Conservation (phyloP, 1,140 invertebrate species). For the Formica selysi region DNA sequence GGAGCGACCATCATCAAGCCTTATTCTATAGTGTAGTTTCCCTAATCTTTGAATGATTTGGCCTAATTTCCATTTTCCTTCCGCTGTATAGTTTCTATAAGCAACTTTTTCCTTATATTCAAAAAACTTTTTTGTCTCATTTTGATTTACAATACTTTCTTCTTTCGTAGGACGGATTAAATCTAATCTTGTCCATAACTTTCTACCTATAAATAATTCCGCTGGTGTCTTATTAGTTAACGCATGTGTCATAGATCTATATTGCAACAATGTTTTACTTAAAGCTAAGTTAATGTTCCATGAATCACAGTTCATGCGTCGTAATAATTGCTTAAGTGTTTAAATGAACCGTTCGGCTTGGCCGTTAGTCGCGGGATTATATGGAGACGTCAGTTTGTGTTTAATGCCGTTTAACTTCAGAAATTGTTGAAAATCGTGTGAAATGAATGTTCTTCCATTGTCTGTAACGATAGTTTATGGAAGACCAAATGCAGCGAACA, state of each 20-base stretch:
- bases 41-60: background rate
- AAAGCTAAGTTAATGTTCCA: background rate
- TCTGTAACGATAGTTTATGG: background rate
- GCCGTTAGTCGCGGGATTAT: background rate
- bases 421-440: background rate
- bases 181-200: background rate
- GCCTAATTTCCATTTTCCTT: background rate
- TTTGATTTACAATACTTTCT: background rate
- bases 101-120: background rate
- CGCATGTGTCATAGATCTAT: background rate
- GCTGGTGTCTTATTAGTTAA: background rate
- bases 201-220: background rate
- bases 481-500: background rate
- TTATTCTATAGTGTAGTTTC: background rate
- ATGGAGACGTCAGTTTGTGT: background rate
- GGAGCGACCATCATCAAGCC: background rate
- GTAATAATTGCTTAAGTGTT: background rate
- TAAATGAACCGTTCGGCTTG: no score
- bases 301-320: background rate
- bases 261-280: constrained; percentile 2
- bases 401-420: background rate
- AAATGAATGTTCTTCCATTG: background rate
- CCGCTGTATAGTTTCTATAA: background rate
- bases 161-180: background rate
- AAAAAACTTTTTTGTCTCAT: background rate